Conservation (phyloP, 1,140 invertebrate species). For the Eupristina koningsbergeri region DNA sequence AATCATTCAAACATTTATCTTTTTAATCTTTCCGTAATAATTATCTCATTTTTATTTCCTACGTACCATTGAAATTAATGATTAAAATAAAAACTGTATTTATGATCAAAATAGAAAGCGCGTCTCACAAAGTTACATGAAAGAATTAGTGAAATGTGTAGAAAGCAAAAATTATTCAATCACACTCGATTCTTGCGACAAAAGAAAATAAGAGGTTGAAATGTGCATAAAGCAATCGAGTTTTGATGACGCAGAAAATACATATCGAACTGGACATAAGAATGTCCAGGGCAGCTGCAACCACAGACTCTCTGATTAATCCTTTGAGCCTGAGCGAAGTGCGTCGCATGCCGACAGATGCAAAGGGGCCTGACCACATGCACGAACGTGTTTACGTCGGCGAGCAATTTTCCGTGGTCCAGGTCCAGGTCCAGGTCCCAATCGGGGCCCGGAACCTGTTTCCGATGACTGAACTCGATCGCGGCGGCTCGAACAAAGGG, state of each 20-base stretch:
- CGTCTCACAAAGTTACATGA: not conserved
- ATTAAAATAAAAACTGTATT: not conserved
- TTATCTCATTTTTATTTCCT: no score
- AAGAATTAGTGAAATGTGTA: not conserved
- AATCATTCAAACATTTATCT: no score
- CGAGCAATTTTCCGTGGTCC: not conserved
- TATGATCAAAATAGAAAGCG: not conserved
- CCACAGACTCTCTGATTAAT: slow-evolving; percentile 36
- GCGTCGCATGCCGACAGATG: slow-evolving; percentile 53
- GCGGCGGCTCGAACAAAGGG: not conserved
- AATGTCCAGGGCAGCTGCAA: slow-evolving; percentile 19
- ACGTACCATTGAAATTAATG: no score
- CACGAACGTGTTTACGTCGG: not conserved
- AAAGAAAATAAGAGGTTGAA: slow-evolving; percentile 1
- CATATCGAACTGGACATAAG: not conserved
- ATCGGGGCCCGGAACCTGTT: not conserved
- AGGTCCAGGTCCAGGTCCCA: not conserved
- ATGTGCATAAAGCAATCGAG: not conserved
- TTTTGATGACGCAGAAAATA: not conserved
- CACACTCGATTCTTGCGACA: not conserved
- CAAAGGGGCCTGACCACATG: slow-evolving; percentile 19
- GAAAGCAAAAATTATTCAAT: not conserved
- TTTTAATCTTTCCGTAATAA: no score
- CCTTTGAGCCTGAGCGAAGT: slow-evolving; percentile 31
- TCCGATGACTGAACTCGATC: slow-evolving; percentile 1